These are phyloP conservation scores for Deilephila porcellus DNA, from an alignment of 2,888 invertebrate species.

Conservation along the genomic window DNA sequence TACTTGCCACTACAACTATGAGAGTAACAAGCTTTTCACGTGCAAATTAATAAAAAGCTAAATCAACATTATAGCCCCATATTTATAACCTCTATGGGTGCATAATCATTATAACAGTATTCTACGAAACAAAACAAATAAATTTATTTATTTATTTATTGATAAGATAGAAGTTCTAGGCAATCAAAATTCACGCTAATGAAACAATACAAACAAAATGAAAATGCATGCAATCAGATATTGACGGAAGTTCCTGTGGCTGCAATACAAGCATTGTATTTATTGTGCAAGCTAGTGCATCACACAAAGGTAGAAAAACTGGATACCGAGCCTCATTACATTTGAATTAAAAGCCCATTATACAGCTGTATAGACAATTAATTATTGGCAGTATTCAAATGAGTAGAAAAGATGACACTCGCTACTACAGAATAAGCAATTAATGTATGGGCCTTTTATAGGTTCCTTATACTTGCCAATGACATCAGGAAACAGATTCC, in stretches of 20 bases:
- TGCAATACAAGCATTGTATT: not conserved
- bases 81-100: too few species aligned
- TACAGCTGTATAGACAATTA: not conserved
- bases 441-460: not conserved
- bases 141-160: too few species aligned
- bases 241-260: conserved; percentile 1
- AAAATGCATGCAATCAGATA: not conserved
- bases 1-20: too few species aligned
- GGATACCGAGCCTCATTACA: conserved; percentile 13
- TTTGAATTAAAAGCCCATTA: conserved; percentile 1
- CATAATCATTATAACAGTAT: too few species aligned
- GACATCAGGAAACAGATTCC: too few species aligned
- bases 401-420: not conserved
- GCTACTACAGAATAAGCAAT: not conserved
- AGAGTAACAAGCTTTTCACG: too few species aligned
- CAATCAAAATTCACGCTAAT: not conserved
- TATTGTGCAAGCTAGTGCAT: not conserved
- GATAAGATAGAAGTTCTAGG: not conserved
- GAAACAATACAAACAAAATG: not conserved
- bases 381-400: not conserved
- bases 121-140: too few species aligned
- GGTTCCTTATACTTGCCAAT: not conserved
- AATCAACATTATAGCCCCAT: too few species aligned
- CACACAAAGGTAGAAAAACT: not conserved
- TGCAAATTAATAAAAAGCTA: too few species aligned